Percentiles rank a stretch among this genome's conserved stretches.
These are phyloP conservation scores for Scaptomyza flava DNA, from an alignment of 2,888 invertebrate genomes.

Conservation along the genomic window DNA sequence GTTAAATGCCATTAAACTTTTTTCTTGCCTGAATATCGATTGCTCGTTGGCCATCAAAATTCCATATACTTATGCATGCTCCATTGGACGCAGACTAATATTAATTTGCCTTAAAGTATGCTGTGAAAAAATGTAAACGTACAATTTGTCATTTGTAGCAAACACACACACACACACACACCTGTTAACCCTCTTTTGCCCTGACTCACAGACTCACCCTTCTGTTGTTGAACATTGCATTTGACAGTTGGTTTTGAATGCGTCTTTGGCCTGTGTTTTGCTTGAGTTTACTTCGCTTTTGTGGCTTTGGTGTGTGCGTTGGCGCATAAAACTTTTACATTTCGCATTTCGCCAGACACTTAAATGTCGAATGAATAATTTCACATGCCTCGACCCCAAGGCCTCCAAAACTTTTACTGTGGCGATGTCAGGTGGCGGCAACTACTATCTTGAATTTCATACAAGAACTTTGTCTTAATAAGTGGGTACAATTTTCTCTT, in stretches of 20 bases:
- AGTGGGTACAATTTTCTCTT: conserved; percentile 42
- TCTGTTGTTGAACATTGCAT: conserved; percentile 42
- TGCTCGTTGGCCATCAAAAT: conserved; percentile 61
- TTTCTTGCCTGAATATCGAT: conserved; percentile 59
- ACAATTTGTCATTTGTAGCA: conserved; percentile 58
- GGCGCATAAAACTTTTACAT: conserved; percentile 71
- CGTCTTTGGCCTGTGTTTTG: conserved; percentile 25
- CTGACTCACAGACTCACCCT: neutral
- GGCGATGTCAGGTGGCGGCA: conserved; percentile 41
- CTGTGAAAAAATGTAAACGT: conserved; percentile 43
- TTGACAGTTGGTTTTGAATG: conserved; percentile 41
- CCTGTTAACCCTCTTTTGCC: neutral
- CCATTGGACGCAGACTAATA: conserved; percentile 35
- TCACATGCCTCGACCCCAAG: conserved; percentile 55
- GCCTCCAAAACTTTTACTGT: conserved; percentile 59
- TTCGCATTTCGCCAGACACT: conserved; percentile 66
- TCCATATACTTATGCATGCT: conserved; percentile 63
- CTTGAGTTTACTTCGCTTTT: conserved; percentile 45
- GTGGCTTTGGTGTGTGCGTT: conserved; percentile 52
- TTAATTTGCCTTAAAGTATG: conserved; percentile 62
- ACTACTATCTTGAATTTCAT: conserved; percentile 38
- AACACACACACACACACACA: neutral
- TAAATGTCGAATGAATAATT: conserved; percentile 78
- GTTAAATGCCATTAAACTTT: conserved; percentile 11
- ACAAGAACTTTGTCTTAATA: conserved; percentile 51